Evolutionary conservation across 1,140 invertebrate species (phyloP), one percentile per base, ranked within the genome.

Genomic region (Palaemon carinicauda): DNA sequence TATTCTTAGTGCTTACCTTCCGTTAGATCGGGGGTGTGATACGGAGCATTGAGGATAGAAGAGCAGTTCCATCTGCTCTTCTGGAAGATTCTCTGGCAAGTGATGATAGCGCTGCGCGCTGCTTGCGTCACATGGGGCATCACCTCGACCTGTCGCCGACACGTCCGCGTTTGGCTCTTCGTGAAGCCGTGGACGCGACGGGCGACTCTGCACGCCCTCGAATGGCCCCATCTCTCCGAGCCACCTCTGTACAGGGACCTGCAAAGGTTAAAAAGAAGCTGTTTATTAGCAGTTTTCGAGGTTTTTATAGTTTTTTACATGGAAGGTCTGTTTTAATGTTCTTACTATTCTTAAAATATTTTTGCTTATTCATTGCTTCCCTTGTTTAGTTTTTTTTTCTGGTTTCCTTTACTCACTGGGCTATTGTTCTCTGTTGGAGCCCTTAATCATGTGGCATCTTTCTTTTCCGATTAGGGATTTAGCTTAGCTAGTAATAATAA

Each of bases 51-150:
- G 17, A 94, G 92, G 74, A 96, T 93, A 65, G 95, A 95, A 71
- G 95, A 96, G 91, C 96, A 97, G 91, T 97, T 97, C 96, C 96
- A 97, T 74, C 96, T 92, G 75, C 95, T 93, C 89, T 95, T 93
- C 12, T 92, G 91, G 90, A 96, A 96, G 1, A 95, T 93, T 79
- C 93, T 92, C 90, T 95, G 94, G 91, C 96, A 97, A 19, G 95
- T 94, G 74, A 93, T 91, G 21, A 94, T 92, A 1, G 95, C 93
- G 73, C 95, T 92, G 24, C 92, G 92, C 4, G 96, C 95, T 1
- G 96, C 96, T 60, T 93, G 93, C 19, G 94, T 94, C 69, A 97
- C 93, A 89, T 94, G 94, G 15, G 94, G 93, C 95, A 97, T 96
- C 53, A 96, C 93, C 82, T 95, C 96, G 87, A 94, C 93, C 90